These are phyloP conservation scores for Catocala sponsa DNA, from an alignment of 2,888 invertebrate genomes.

Conservation along the genomic window DNA sequence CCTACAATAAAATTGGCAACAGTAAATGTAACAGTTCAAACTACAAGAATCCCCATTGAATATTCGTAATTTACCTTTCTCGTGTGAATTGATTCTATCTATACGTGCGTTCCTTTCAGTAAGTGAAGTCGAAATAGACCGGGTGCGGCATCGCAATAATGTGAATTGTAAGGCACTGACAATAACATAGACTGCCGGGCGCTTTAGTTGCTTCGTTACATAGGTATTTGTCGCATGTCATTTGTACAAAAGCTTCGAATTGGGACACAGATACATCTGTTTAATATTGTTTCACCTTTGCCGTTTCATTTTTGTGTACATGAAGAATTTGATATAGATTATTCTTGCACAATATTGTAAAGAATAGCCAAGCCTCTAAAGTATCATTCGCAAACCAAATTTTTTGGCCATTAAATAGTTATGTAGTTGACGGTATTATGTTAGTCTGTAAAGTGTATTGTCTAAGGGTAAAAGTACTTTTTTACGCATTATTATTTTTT, in stretches of 20 bases:
- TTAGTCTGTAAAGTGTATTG: too few relatives aligned
- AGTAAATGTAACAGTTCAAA: constrained; percentile 3
- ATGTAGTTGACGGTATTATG: too few relatives aligned
- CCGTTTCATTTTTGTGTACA: too few relatives aligned
- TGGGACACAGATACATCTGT: not conserved
- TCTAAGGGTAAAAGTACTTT: too few relatives aligned
- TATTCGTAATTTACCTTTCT: constrained; percentile 26
- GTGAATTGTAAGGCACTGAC: constrained; percentile 12
- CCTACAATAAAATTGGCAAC: not conserved
- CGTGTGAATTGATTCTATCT: constrained; percentile 24
- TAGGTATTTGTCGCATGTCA: constrained; percentile 13
- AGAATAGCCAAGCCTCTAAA: too few relatives aligned
- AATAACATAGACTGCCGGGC: constrained; percentile 13
- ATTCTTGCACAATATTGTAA: too few relatives aligned
- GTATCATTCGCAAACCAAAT: too few relatives aligned
- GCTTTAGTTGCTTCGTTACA: constrained; percentile 25
- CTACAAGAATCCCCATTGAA: constrained; percentile 10
- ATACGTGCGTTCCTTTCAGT: constrained; percentile 27
- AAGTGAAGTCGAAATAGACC: constrained; percentile 20
- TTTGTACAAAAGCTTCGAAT: constrained; percentile 7
- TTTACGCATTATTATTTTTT: too few relatives aligned
- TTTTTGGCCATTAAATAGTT: too few relatives aligned
- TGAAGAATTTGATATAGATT: too few relatives aligned
- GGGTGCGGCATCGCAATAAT: constrained; percentile 31
- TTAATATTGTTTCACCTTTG: not conserved